Conservation (phyloP, 2,888 invertebrate species). For the Nipponacmea schrenckii region DNA sequence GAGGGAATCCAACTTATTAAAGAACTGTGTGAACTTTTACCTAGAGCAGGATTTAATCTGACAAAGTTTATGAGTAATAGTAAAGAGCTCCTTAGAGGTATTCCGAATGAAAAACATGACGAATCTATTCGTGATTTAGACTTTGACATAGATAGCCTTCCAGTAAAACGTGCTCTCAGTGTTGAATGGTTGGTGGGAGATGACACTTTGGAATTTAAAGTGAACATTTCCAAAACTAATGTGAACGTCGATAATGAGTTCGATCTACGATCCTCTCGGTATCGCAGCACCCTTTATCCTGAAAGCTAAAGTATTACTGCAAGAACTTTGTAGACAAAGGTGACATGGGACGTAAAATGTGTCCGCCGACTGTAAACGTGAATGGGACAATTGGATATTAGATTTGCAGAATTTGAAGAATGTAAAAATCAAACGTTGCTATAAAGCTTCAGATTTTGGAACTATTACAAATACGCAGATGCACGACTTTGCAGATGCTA, state of each 20-base stretch:
- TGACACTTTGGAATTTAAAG: slow-evolving; percentile 23
- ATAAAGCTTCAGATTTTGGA: too few species aligned
- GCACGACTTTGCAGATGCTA: too few species aligned
- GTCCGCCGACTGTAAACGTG: background rate
- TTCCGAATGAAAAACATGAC: slow-evolving; percentile 27
- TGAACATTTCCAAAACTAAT: slow-evolving; percentile 1
- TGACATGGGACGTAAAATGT: background rate
- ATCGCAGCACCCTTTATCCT: slow-evolving; percentile 11
- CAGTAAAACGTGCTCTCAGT: too few species aligned
- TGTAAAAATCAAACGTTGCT: too few species aligned
- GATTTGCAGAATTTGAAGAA: too few species aligned
- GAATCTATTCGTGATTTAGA: slow-evolving; percentile 14
- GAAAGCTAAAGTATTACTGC: slow-evolving; percentile 3
- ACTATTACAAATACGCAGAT: too few species aligned
- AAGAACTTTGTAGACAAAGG: background rate
- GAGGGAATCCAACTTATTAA: too few species aligned
- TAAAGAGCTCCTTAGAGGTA: too few species aligned
- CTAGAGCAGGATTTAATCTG: too few species aligned
- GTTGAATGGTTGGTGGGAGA: slow-evolving; percentile 22
- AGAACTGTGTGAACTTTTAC: background rate
- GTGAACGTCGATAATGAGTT: background rate
- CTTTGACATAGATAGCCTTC: background rate
- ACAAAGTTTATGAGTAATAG: too few species aligned
- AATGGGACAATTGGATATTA: too few species aligned
- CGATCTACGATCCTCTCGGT: slow-evolving; percentile 15